Percentiles rank a stretch among this genome's conserved stretches.
Conservation (phyloP, 2,797 vertebrate species). For the Okamejei kenojei region DNA sequence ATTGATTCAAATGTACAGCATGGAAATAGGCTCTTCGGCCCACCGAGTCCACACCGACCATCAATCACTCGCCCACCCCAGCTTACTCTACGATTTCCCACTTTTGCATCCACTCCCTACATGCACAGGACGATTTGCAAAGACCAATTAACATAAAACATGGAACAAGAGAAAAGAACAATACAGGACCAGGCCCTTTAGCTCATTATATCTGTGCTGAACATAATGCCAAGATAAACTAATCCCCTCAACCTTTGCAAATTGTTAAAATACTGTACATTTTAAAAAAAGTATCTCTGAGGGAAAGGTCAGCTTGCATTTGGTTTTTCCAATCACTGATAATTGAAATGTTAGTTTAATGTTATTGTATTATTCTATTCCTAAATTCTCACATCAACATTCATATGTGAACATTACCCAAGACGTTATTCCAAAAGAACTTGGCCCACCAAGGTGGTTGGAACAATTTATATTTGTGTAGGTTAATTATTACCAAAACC, state of each 20-base stretch:
- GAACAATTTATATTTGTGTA: neutral
- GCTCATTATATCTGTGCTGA: too few species aligned
- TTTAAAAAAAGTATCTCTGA: neutral
- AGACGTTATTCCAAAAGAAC: neutral
- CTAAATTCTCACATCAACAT: neutral
- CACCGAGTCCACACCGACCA: too few species aligned
- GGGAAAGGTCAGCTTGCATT: neutral
- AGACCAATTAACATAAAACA: too few species aligned
- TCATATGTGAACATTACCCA: neutral
- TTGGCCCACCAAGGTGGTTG: neutral
- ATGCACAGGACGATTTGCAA: too few species aligned
- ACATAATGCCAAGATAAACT: too few species aligned
- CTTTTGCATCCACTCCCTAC: too few species aligned
- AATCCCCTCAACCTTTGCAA: neutral
- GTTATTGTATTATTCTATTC: neutral
- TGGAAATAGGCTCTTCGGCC: too few species aligned
- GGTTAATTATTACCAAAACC: neutral
- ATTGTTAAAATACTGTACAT: neutral
- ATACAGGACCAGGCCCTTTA: too few species aligned
- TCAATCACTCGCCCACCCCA: too few species aligned
- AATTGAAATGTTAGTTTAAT: neutral
- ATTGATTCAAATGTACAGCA: too few species aligned
- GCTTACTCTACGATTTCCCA: too few species aligned
- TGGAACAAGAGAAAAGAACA: too few species aligned
- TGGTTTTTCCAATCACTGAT: neutral